phyloP scores from a whole-genome alignment of 2,888 invertebrate species.

The Troides aeacus region DNA sequence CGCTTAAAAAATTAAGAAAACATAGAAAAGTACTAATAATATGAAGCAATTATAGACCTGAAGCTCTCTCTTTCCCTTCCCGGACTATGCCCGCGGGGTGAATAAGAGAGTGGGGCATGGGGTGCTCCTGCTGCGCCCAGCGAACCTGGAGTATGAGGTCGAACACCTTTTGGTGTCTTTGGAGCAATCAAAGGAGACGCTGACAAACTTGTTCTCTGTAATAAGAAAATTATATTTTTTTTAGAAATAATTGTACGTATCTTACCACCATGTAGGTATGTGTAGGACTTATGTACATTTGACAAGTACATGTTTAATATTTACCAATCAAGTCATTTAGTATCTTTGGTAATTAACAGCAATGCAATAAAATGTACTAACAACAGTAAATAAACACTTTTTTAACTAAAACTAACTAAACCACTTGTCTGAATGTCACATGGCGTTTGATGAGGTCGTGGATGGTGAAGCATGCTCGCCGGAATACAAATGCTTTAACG shows the following conservation, averaged over 20 bases:
- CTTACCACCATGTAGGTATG: background rate
- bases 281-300: too few species aligned
- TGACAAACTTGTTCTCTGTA: slow-evolving; percentile 69
- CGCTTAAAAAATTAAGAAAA: too few species aligned
- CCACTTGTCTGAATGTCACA: too few species aligned
- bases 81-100: slow-evolving; percentile 89
- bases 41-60: slow-evolving; percentile 78
- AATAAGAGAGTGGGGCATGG: slow-evolving; percentile 80
- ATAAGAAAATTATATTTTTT: slow-evolving; percentile 31
- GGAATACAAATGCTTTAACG: too few species aligned
- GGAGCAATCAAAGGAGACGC: slow-evolving; percentile 77
- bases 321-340: background rate
- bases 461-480: too few species aligned
- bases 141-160: slow-evolving; percentile 72
- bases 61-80: slow-evolving; percentile 91
- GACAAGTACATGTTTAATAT: too few species aligned
- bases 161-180: slow-evolving; percentile 72
- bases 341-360: background rate
- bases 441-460: too few species aligned
- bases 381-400: too few species aligned
- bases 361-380: too few species aligned
- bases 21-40: background rate
- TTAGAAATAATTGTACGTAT: background rate
- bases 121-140: slow-evolving; percentile 63
- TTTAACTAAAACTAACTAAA: too few species aligned